These are phyloP conservation scores for Cryptocheilus praepositus DNA, from an alignment of 2,888 invertebrate genomes.

Conservation along the genomic window DNA sequence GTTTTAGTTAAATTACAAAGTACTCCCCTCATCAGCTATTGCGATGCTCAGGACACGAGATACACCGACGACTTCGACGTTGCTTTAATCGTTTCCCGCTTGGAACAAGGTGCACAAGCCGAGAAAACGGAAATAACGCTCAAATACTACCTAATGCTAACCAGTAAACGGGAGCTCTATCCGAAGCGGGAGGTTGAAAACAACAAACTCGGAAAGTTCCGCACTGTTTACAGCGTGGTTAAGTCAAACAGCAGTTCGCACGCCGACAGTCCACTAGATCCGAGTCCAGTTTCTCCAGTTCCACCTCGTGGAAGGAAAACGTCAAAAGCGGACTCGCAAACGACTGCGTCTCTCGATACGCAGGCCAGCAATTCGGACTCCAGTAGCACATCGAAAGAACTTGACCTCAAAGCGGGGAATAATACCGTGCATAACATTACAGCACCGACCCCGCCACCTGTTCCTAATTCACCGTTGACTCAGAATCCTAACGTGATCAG, in stretches of 20 bases:
- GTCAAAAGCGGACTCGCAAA: constrained; percentile 15
- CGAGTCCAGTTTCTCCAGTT: constrained; percentile 52
- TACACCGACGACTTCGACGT: constrained; percentile 82
- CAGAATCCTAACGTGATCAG: constrained; percentile 52
- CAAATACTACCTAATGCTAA: constrained; percentile 70
- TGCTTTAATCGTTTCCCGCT: constrained; percentile 81
- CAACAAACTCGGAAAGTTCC: constrained; percentile 79
- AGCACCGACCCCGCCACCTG: constrained; percentile 71
- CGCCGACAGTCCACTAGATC: constrained; percentile 61
- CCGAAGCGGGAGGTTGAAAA: constrained; percentile 80
- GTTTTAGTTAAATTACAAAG: constrained; percentile 80
- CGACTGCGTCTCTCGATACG: constrained; percentile 11
- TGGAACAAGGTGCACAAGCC: constrained; percentile 69
- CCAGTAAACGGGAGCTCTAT: constrained; percentile 77
- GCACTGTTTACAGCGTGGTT: constrained; percentile 77
- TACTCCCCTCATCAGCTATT: constrained; percentile 78
- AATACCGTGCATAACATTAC: constrained; percentile 43
- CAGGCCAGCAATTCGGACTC: constrained; percentile 31
- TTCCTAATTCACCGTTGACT: constrained; percentile 67
- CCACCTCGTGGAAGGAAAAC: constrained; percentile 33
- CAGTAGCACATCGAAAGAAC: constrained; percentile 30
- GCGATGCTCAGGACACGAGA: constrained; percentile 78
- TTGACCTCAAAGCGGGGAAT: constrained; percentile 32
- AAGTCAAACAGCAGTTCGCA: constrained; percentile 62
- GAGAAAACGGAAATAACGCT: constrained; percentile 67